Evolutionary conservation across 37 sponge, comb jelly and placozoan species (phyloP).

Genomic region (Crambe crambe): DNA sequence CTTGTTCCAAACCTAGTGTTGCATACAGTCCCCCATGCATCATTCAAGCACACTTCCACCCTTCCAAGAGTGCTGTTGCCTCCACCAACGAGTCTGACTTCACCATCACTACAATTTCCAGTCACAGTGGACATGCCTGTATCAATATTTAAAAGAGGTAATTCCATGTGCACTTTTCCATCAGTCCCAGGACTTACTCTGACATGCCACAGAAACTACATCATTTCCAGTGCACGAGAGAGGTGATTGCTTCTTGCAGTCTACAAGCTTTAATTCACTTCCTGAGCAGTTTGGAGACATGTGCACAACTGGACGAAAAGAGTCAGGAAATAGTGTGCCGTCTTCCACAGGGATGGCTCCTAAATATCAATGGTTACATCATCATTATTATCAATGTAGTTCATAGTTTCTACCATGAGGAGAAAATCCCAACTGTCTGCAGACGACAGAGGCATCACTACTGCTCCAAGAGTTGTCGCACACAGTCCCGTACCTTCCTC

Average conservation of each 20-base stretch:
- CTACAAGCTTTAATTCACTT: neutral
- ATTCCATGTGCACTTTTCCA: no score
- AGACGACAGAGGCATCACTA: constrained; percentile 38
- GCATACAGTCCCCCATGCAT: constrained; percentile 41
- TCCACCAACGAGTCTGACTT: constrained; percentile 38
- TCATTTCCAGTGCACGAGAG: no score
- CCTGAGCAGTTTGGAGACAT: neutral
- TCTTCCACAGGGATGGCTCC: neutral
- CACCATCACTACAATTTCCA: constrained; percentile 44
- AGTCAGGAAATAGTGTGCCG: neutral
- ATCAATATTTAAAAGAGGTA: no score
- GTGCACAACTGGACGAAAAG: neutral
- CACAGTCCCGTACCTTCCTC: constrained; percentile 25
- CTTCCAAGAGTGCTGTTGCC: constrained; percentile 8
- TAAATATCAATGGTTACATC: neutral
- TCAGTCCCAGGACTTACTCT: no score
- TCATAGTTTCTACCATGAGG: constrained; percentile 19
- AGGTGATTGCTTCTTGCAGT: no score
- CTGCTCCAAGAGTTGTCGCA: constrained; percentile 28
- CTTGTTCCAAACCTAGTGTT: neutral
- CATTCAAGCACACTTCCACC: constrained; percentile 33
- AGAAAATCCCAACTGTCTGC: constrained; percentile 42
- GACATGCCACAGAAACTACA: no score
- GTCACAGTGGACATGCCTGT: neutral
- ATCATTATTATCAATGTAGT: neutral